A percentile compares a stretch with the other conserved stretches of the same genome.
Conservation (phyloP, 2,797 vertebrate genomes). For the Geotrypetes seraphini region DNA sequence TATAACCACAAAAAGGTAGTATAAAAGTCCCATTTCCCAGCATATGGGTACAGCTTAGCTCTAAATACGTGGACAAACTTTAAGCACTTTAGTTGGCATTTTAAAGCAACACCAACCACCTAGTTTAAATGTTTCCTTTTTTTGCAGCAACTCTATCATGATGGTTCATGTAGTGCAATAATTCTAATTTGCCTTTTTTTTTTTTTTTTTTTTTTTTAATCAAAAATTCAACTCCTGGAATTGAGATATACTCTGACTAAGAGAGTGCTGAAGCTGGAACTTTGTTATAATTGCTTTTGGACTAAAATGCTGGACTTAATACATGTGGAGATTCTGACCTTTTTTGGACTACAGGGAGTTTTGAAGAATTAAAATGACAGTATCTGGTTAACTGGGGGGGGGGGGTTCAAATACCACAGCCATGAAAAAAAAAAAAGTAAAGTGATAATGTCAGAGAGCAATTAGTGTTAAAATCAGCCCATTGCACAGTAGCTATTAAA, state of each 20-base stretch:
- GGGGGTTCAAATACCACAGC: background rate
- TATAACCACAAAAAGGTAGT: no score
- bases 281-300: conserved; percentile 59
- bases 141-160: no score
- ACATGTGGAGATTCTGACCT: conserved; percentile 32
- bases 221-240: conserved; percentile 45
- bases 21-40: no score
- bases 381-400: conserved; percentile 11
- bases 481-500: background rate
- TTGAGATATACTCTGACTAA: conserved; percentile 51
- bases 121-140: no score
- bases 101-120: no score
- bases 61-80: no score
- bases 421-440: conserved; percentile 4
- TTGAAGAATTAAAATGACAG: conserved; percentile 35
- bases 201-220: no score
- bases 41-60: no score
- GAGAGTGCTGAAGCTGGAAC: conserved; percentile 51
- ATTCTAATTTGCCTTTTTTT: conserved; percentile 51
- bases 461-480: background rate
- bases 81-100: no score
- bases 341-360: conserved; percentile 30
- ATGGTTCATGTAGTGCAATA: conserved; percentile 51
- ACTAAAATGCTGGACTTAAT: conserved; percentile 42
- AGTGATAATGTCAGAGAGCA: background rate